Evolutionary conservation across 2,797 vertebrate genomes (phyloP), one percentile per base, ranked within the genome.

Genomic region (Pyrocephalus nanus): DNA sequence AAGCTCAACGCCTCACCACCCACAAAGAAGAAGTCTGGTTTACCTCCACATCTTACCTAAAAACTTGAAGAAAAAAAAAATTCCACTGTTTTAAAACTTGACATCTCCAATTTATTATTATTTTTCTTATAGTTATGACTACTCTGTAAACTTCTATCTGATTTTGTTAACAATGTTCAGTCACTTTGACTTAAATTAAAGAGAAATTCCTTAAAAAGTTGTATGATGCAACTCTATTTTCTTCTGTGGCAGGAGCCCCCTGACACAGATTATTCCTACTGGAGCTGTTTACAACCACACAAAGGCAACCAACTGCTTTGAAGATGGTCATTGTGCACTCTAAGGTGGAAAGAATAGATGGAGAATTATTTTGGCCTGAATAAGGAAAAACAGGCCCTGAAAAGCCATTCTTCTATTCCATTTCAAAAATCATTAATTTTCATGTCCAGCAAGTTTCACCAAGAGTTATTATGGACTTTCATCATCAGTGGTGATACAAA

Each of bases 401-500:
- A 91, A 94, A 93, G 51, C 42, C 42, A 76, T 92, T 93, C 67
- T 69, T 78, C 76, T 81, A 27, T 58, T 81, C 77, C 25, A 42
- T 83, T 93, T 93, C 71, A 88, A 77, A 95, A 79, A 67, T 65
- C 74, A 89, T 81, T 95, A 50, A 83, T 94, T 86, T 93, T 88
- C 75, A 73, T 5, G 26, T 42, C 79, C 76, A 81, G 76, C 55
- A 75, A 86, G 82, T 78, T 94, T 93, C 82, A 86, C 38, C 79
- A 69, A 53, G 85, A 93, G 45, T 88, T 90, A 92, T 82, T 79
- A 73, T 5, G 53, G 90, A 86, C 71, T 88, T 95, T 70, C 26
- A 92, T 91, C 83, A 88, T 60, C 73, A 76, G 27, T 51, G 55
- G 48, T 30, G 80, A 90, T 51, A 90, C 42, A 94, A 96, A 69